A percentile compares a stretch with the other conserved stretches of the same genome.
Evolutionary conservation across 2,797 vertebrate genomes (phyloP).

Genomic region (Myotis pilosus): DNA sequence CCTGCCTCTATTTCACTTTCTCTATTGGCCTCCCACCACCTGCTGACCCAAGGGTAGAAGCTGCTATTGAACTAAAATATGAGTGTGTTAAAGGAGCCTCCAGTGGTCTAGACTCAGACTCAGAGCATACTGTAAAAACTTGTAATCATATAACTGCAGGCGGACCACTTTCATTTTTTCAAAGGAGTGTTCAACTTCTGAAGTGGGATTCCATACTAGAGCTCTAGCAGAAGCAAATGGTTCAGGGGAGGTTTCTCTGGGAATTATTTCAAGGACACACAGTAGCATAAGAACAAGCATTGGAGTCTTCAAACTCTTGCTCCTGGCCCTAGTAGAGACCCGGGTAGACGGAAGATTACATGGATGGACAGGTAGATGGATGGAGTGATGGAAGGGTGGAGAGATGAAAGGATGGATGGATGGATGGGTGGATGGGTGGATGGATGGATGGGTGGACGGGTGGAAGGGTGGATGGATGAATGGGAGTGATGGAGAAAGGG

Average conservation of each 20-base stretch:
- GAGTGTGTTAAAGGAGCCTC: not conserved
- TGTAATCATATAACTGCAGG: not conserved
- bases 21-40: not conserved
- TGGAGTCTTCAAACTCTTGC: not conserved
- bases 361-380: not conserved
- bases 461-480: not conserved
- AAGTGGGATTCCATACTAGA: constrained; percentile 28
- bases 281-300: not conserved
- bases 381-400: not conserved
- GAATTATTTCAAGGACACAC: not conserved
- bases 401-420: not conserved
- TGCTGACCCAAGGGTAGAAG: constrained; percentile 13
- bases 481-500: too few species aligned
- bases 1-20: not conserved
- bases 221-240: not conserved
- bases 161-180: constrained; percentile 10
- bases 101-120: not conserved
- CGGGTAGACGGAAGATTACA: not conserved
- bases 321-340: not conserved
- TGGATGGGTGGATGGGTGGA: not conserved
- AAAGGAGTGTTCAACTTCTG: constrained; percentile 48
- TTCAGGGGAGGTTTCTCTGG: not conserved
- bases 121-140: not conserved
- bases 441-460: not conserved
- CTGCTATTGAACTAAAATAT: constrained; percentile 33